phyloP scores from a whole-genome alignment of 2,113 vertebrate species.

The Carassius gibelio region DNA sequence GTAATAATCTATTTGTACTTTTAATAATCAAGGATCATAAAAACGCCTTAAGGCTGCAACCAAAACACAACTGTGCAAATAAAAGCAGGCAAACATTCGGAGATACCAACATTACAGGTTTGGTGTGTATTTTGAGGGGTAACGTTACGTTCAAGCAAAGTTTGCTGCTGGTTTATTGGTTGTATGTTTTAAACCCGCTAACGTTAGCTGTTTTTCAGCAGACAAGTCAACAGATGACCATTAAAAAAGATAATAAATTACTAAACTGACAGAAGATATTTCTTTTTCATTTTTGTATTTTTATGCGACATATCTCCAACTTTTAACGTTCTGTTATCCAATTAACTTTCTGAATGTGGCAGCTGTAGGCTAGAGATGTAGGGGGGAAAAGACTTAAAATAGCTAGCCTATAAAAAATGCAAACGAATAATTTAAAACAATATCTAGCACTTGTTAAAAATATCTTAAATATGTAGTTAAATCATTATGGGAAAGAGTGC shows the following conservation, averaged over 20 bases:
- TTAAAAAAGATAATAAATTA: neutral
- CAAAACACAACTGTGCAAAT: slow-evolving; percentile 40
- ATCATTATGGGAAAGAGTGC: neutral
- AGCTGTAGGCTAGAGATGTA: neutral
- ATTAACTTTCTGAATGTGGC: neutral
- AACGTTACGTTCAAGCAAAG: slow-evolving; percentile 30
- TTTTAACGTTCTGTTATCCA: neutral
- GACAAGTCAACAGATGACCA: neutral
- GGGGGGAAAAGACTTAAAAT: neutral
- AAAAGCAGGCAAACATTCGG: slow-evolving; percentile 31
- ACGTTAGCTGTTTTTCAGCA: neutral
- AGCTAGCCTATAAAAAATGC: neutral
- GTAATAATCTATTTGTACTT: neutral
- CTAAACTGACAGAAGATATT: neutral
- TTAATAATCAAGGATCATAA: slow-evolving; percentile 9
- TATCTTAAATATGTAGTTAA: neutral
- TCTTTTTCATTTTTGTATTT: too few relatives aligned
- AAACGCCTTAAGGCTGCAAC: neutral
- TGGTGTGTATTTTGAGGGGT: slow-evolving; percentile 66
- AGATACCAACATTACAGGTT: slow-evolving; percentile 64
- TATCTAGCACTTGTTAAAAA: neutral
- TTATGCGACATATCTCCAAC: neutral
- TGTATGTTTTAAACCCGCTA: neutral
- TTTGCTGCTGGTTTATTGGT: slow-evolving; percentile 55
- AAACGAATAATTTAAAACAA: neutral